A percentile compares a stretch with the other conserved stretches of the same genome.
Conservation (phyloP, 2,888 invertebrate genomes). For the Megalurothrips usitatus region DNA sequence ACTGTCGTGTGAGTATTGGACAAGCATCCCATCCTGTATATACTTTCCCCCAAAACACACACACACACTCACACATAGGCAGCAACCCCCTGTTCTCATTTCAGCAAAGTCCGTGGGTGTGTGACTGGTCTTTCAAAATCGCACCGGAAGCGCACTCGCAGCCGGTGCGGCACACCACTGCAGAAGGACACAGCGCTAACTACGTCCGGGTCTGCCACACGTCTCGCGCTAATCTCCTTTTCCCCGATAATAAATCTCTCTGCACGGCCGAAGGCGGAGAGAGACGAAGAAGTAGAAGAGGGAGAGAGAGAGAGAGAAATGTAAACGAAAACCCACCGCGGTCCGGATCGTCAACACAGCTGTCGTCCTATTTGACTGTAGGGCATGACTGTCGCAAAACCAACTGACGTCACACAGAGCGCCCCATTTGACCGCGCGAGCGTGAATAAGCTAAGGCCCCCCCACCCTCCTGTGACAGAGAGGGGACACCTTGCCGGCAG, state of each 20-base stretch:
- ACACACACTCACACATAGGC: no score
- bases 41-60: no score
- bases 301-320: background rate
- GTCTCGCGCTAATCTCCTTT: background rate
- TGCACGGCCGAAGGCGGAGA: background rate
- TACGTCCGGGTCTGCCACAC: background rate
- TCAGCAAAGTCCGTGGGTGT: no score
- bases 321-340: background rate
- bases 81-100: no score
- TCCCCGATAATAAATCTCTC: no score
- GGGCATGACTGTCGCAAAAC: constrained; percentile 11
- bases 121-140: no score
- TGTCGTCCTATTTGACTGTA: background rate
- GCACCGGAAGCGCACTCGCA: no score
- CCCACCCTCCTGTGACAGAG: background rate
- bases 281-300: background rate
- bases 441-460: background rate
- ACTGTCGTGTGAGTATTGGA: no score
- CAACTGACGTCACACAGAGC: constrained; percentile 1
- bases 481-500: no score
- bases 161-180: no score
- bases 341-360: background rate
- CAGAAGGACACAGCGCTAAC: background rate
- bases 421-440: constrained; percentile 22
- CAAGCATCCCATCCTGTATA: no score